These are phyloP conservation scores for Halcyon malimbica DNA, from an alignment of 2,113 vertebrate species.

Conservation along the genomic window DNA sequence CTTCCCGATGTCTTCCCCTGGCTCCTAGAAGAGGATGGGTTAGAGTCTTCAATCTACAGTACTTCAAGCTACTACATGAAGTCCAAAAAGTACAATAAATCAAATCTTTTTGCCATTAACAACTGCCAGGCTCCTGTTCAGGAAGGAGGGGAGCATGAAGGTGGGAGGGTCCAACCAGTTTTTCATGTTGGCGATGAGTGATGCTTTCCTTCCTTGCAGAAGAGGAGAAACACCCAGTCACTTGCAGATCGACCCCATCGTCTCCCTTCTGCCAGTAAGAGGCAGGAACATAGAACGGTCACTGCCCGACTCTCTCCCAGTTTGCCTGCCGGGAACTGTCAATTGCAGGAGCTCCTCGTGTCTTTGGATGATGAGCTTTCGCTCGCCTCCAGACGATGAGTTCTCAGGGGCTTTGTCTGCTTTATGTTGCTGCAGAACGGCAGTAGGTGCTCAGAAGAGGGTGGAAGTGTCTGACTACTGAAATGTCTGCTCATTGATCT, in stretches of 20 bases:
- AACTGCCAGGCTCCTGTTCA: accelerated
- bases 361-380: neutral
- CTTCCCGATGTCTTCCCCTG: neutral
- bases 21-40: neutral
- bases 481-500: accelerated
- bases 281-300: neutral
- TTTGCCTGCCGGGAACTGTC: neutral
- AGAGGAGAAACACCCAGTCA: neutral
- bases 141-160: neutral
- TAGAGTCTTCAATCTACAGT: accelerated
- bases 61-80: neutral
- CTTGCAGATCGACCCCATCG: neutral
- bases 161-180: neutral
- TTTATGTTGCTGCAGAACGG: neutral
- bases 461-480: neutral
- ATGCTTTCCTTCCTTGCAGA: neutral
- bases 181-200: accelerated
- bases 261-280: neutral
- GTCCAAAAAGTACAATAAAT: neutral
- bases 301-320: neutral
- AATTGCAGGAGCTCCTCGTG: neutral
- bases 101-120: neutral
- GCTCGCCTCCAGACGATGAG: neutral
- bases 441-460: neutral
- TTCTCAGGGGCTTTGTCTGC: neutral